Conservation (phyloP, 2,797 vertebrate genomes). For the Periophthalmus magnuspinnatus region DNA sequence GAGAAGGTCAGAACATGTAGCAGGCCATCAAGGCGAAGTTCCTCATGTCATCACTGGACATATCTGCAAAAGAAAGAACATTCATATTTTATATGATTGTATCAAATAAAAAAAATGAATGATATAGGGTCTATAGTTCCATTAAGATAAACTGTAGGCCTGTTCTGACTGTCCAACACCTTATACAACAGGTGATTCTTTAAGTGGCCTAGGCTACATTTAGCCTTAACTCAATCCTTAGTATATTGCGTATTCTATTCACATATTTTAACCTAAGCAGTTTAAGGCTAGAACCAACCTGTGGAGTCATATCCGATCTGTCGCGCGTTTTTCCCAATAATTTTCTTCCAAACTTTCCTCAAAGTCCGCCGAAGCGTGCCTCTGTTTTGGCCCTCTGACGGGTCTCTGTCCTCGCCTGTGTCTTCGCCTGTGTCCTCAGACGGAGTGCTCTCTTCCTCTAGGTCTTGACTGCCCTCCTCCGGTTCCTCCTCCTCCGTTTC, state of each 20-base stretch:
- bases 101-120: not conserved
- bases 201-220: not conserved
- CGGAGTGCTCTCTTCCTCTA: not conserved
- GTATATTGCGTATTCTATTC: no score
- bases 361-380: conserved; percentile 46
- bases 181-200: not conserved
- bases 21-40: conserved; percentile 72
- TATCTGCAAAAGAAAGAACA: conserved; percentile 42
- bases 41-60: conserved; percentile 66
- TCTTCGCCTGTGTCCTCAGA: no score
- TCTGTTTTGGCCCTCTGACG: conserved; percentile 16
- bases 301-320: conserved; percentile 46
- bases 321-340: conserved; percentile 21
- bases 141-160: not conserved
- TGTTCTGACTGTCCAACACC: not conserved
- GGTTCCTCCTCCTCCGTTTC: conserved; percentile 21
- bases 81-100: not conserved
- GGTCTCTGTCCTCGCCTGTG: conserved; percentile 32
- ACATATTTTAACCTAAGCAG: not conserved
- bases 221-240: no score
- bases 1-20: conserved; percentile 65
- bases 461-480: conserved; percentile 5
- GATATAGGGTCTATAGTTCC: no score
- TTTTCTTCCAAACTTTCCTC: conserved; percentile 47
- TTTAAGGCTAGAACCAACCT: not conserved